Conservation (phyloP, 2,888 invertebrate genomes). For the Meganola albula region DNA sequence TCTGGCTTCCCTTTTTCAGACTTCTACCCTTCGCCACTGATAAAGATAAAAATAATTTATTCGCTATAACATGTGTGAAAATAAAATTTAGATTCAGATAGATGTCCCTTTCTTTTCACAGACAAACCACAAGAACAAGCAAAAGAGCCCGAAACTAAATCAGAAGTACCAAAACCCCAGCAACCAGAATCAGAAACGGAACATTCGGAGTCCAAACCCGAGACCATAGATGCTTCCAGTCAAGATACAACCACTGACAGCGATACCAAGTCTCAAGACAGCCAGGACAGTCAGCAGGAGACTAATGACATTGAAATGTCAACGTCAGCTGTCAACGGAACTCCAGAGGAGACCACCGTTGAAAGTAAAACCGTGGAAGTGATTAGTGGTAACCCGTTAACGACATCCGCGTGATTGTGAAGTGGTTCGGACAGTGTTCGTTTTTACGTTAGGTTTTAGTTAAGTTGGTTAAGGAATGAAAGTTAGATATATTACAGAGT, state of each 20-base stretch:
- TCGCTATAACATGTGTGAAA: no score
- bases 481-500: no score
- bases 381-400: constrained; percentile 34
- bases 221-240: constrained; percentile 54
- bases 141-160: constrained; percentile 24
- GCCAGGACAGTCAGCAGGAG: constrained; percentile 39
- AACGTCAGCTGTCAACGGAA: constrained; percentile 38
- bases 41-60: no score
- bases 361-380: constrained; percentile 40
- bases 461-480: no score
- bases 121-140: constrained; percentile 30
- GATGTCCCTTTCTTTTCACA: no score
- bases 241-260: constrained; percentile 46
- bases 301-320: constrained; percentile 22
- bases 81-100: no score
- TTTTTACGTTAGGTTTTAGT: constrained; percentile 25
- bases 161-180: constrained; percentile 23
- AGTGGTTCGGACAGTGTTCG: constrained; percentile 17
- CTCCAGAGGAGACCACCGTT: constrained; percentile 31
- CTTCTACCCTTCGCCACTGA: no score
- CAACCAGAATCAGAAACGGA: constrained; percentile 32
- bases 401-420: constrained; percentile 50
- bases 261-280: constrained; percentile 34
- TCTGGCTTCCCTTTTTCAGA: no score
- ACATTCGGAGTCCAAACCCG: constrained; percentile 38